Conservation (phyloP, 2,113 vertebrate genomes). For the Dendrocopos noguchii region DNA sequence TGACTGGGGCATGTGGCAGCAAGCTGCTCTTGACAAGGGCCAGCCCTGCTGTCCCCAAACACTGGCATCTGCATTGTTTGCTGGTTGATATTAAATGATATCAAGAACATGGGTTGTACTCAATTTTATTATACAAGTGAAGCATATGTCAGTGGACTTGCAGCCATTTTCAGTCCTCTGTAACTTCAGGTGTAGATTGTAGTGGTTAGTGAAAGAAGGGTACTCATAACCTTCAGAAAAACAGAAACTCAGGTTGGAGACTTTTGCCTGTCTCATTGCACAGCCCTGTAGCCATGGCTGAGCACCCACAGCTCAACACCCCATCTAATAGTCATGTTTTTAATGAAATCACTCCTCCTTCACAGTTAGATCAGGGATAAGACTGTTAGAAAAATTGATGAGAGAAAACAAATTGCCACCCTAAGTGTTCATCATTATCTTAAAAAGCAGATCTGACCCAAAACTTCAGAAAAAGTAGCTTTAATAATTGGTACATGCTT, state of each 20-base stretch:
- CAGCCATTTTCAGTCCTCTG: not conserved
- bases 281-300: not conserved
- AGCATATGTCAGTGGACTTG: not conserved
- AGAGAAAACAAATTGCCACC: not conserved
- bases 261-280: not conserved
- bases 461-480: not conserved
- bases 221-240: not conserved
- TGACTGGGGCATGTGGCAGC: rapidly evolving
- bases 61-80: not conserved
- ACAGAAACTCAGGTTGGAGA: not conserved
- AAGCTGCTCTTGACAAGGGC: not conserved
- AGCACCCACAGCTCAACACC: not conserved
- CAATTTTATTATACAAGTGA: not conserved
- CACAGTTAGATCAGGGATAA: not conserved
- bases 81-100: not conserved
- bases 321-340: not conserved
- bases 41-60: not conserved
- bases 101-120: not conserved
- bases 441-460: not conserved
- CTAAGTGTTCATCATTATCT: not conserved
- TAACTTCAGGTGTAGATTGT: not conserved
- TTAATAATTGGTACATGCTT: not conserved
- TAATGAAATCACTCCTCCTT: not conserved
- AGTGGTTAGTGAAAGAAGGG: not conserved
- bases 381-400: not conserved